Evolutionary conservation across 2,888 invertebrate genomes (phyloP).

Genomic region (Lycophotia porphyrea): DNA sequence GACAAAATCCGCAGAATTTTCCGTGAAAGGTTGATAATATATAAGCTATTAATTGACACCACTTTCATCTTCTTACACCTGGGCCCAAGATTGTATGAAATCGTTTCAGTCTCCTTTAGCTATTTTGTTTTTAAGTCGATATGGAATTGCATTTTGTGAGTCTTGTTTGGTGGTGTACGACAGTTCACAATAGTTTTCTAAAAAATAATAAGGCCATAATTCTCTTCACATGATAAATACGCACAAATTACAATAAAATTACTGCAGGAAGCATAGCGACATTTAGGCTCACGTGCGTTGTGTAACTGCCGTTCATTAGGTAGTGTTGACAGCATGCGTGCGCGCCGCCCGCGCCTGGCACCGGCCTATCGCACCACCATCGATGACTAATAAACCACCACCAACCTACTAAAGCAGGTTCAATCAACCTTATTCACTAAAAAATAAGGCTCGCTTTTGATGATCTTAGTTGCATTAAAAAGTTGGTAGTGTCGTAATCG

Average conservation of each 20-base stretch:
- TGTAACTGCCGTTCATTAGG: conserved; percentile 90
- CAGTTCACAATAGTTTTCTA: conserved; percentile 44
- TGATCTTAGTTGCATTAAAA: conserved; percentile 55
- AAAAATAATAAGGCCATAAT: conserved; percentile 80
- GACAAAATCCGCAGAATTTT: too few species aligned
- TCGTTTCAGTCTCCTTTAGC: too few species aligned
- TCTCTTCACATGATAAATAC: conserved; percentile 88
- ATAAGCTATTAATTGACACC: too few species aligned
- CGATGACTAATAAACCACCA: conserved; percentile 89
- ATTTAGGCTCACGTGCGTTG: conserved; percentile 89
- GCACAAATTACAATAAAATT: conserved; percentile 89
- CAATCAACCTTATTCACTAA: conserved; percentile 51
- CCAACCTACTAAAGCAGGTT: conserved; percentile 64
- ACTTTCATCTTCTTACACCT: too few species aligned
- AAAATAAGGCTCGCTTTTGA: conserved; percentile 55
- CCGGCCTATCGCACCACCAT: conserved; percentile 89
- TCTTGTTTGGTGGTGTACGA: not conserved
- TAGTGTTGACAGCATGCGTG: conserved; percentile 89
- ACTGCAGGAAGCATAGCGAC: conserved; percentile 86
- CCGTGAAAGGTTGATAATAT: too few species aligned
- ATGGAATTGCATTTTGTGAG: conserved; percentile 19
- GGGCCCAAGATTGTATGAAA: too few species aligned
- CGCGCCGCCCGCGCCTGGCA: conserved; percentile 89
- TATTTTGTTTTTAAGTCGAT: not conserved
- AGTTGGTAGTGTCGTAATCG: conserved; percentile 77